Evolutionary conservation across 1,140 invertebrate species (phyloP).

Genomic region (Habropoda laboriosa): DNA sequence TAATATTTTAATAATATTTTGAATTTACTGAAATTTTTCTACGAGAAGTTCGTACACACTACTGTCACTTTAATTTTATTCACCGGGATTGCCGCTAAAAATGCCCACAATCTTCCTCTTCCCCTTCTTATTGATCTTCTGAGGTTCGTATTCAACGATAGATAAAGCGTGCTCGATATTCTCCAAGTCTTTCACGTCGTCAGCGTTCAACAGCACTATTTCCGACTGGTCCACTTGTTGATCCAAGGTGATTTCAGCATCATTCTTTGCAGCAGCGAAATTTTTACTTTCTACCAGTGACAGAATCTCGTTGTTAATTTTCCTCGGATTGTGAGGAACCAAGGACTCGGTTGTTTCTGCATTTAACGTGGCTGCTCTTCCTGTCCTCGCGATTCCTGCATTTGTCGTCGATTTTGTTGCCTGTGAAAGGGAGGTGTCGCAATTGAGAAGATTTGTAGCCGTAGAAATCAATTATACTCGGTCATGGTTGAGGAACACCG

Average conservation of each 20-base stretch:
- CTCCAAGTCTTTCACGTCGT: slow-evolving; percentile 52
- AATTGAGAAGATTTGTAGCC: background rate
- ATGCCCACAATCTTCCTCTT: slow-evolving; percentile 41
- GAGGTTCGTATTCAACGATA: slow-evolving; percentile 64
- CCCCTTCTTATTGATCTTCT: slow-evolving; percentile 55
- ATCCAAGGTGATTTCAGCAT: background rate
- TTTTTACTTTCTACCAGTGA: background rate
- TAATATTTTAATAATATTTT: background rate
- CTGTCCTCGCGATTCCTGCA: background rate
- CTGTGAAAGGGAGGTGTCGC: background rate
- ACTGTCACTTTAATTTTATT: background rate
- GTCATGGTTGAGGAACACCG: background rate
- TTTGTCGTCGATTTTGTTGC: background rate
- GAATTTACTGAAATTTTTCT: no score
- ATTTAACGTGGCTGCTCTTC: background rate
- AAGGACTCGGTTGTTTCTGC: background rate
- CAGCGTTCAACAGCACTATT: slow-evolving; percentile 18
- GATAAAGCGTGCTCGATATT: slow-evolving; percentile 55
- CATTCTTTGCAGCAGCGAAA: background rate
- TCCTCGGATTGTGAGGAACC: background rate
- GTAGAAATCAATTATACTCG: background rate
- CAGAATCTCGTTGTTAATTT: slow-evolving; percentile 5
- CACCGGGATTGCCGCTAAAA: slow-evolving; percentile 7
- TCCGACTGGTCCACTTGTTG: slow-evolving; percentile 45
- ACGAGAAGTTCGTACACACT: no score